Base-by-base conservation (phyloP, 2,888 invertebrate genomes). In the Blera fallax region DNA sequence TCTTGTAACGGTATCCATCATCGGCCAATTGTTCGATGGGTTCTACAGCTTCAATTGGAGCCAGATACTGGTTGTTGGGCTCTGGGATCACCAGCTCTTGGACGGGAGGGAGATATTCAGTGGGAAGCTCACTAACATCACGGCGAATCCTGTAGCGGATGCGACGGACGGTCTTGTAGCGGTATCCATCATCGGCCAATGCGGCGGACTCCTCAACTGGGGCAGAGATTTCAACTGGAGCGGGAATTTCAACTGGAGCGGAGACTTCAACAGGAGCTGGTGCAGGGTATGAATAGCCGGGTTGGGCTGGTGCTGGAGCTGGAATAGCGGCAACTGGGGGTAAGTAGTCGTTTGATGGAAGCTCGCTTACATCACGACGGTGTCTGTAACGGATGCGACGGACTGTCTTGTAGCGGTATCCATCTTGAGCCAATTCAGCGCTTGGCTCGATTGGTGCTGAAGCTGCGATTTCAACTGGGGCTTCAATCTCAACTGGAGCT, bases 341-440 rank as follows among this genome's bases (percentile, higher is more conserved):
- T n/a, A 87, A 58, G 3, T 87, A 87, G 0, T 67, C 56, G 34
- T 60, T 76, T 18, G 77, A 50, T 21, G 64, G 40, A 0, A 88
- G 54, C 37, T 88, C 88, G 24, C 60, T 87, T 3, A 88, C 88
- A 79, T 88, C 87, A 52, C 88, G 88, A 43, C 87, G 88, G 21
- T 67, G 77, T 7, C 88, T 83, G 40, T 77, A 67, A 6, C 88
- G 84, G 58, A 79, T 87, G 34, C 88, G 84, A 18, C 72, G 70
- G 0, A 88, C 82, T 10, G 87, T 85, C 83, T 83, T 88, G 67
- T 88, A 88, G 37, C 85, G 84, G 43, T 88, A 88, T 43, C 88
- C 88, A 78, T 88, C 87, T 52, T 87, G 80, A 7, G 84, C 87
- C 21, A 83, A 58, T 14, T 37, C 65, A 37, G 72, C 65, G 6